Percentiles rank a stretch among this genome's conserved stretches.
Evolutionary conservation across 2,797 vertebrate species (phyloP).

Genomic region (Mus caroli): DNA sequence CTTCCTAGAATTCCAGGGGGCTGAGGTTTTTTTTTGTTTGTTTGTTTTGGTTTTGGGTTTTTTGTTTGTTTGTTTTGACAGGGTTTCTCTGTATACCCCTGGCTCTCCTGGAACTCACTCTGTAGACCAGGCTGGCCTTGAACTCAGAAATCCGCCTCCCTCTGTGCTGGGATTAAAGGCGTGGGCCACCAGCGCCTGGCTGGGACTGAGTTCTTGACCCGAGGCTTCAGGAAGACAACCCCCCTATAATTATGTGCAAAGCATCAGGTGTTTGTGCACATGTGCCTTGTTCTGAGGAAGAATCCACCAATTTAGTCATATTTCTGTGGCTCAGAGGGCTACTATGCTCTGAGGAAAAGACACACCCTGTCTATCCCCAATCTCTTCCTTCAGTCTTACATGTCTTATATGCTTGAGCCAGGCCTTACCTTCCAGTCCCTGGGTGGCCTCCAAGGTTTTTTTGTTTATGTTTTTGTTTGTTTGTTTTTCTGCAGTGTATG

Average conservation of each 20-base stretch:
- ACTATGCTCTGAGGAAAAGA: not conserved
- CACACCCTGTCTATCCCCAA: not conserved
- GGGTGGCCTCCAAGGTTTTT: not conserved
- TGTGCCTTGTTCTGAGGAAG: conserved; percentile 23
- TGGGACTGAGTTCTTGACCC: conserved; percentile 39
- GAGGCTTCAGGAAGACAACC: conserved; percentile 24
- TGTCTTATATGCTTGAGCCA: not conserved
- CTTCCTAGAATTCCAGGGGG: conserved; percentile 40
- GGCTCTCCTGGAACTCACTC: no score
- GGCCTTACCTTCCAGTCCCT: not conserved
- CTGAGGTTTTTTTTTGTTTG: no score
- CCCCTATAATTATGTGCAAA: conserved; percentile 40
- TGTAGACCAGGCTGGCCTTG: no score
- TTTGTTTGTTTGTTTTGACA: no score
- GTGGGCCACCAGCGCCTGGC: no score
- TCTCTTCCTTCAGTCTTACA: not conserved
- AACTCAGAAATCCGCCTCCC: no score
- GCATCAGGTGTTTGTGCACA: not conserved
- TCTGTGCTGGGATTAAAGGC: no score
- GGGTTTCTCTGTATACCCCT: no score
- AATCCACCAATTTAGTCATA: not conserved
- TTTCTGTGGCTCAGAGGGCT: conserved; percentile 36
- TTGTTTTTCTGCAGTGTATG: not conserved
- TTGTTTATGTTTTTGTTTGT: not conserved
- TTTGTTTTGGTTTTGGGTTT: no score